A percentile compares a stretch with the other conserved stretches of the same genome.
Evolutionary conservation across 1,140 invertebrate genomes (phyloP).

Genomic region (Bombus confusus): DNA sequence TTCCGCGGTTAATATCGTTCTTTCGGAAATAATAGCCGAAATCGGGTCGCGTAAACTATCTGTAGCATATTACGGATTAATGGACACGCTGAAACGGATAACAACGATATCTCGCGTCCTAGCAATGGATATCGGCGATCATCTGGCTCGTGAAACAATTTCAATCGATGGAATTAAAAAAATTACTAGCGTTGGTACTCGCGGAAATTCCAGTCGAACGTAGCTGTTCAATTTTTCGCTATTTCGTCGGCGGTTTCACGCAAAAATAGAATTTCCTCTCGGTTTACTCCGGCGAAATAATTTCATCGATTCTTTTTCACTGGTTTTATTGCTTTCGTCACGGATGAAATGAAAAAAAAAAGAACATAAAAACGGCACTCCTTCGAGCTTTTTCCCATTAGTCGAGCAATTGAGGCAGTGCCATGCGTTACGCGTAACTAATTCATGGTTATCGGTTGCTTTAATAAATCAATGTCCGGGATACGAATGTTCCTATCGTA

Average conservation of each 20-base stretch:
- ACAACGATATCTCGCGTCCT: neutral
- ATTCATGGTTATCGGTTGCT: constrained; percentile 12
- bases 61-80: neutral
- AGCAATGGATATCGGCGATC: no score
- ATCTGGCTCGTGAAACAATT: neutral
- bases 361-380: neutral
- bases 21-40: neutral
- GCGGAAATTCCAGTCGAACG: neutral
- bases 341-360: neutral
- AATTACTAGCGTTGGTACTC: neutral
- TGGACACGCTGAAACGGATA: neutral
- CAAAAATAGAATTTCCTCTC: no score
- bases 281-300: neutral
- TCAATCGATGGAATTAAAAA: no score
- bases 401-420: neutral
- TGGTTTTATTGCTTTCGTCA: neutral
- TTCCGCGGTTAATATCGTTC: neutral
- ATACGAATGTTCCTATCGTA: constrained; percentile 20
- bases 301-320: neutral
- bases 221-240: no score
- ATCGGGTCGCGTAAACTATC: neutral
- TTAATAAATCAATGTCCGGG: constrained; percentile 20
- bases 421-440: neutral
- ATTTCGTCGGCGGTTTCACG: neutral
- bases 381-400: no score